Conservation (phyloP, 2,113 vertebrate genomes). For the Tyrannus savana region DNA sequence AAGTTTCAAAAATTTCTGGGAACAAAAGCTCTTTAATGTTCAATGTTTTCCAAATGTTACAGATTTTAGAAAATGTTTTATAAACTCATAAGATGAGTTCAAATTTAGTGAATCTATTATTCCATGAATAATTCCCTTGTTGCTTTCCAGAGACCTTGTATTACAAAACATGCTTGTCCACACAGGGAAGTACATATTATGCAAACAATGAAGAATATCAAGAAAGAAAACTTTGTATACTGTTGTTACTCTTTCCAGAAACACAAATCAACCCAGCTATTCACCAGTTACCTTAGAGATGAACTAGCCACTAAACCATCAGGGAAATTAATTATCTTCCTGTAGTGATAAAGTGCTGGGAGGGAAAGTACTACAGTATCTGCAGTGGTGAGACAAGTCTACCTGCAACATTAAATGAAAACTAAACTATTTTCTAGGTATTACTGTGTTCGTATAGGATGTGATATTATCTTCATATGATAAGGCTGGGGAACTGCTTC, state of each 20-base stretch:
- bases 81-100: not conserved
- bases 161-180: not conserved
- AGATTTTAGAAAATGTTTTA: not conserved
- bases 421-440: not conserved
- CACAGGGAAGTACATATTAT: not conserved
- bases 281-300: slow-evolving; percentile 12
- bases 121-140: not conserved
- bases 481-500: not conserved
- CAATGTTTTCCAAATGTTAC: not conserved
- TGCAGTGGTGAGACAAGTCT: not conserved
- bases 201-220: not conserved
- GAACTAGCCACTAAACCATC: not conserved
- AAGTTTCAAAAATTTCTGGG: not conserved
- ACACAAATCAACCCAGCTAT: not conserved
- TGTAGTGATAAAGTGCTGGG: not conserved
- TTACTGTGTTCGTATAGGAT: not conserved
- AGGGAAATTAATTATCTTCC: slow-evolving; percentile 6
- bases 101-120: not conserved
- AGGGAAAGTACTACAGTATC: not conserved
- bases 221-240: not conserved
- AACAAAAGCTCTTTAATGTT: not conserved
- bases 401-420: not conserved
- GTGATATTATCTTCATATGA: not conserved
- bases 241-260: not conserved
- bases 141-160: not conserved